These are phyloP conservation scores for Oophaga sylvatica DNA, from an alignment of 2,797 vertebrate genomes.

Conservation along the genomic window DNA sequence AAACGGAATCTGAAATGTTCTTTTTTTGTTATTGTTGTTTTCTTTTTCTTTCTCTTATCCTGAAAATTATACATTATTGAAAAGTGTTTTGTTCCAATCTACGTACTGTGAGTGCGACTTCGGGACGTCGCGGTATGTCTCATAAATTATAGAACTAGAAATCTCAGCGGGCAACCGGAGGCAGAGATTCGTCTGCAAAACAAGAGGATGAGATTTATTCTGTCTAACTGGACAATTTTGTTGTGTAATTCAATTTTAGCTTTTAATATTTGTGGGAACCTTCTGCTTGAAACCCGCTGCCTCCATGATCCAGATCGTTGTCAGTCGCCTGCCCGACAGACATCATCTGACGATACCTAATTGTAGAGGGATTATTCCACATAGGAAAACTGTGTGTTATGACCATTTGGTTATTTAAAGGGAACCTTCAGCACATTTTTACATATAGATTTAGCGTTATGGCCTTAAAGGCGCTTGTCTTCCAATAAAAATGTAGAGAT, in stretches of 20 bases:
- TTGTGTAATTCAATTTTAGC: not conserved
- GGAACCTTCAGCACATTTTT: no score
- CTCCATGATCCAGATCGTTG: no score
- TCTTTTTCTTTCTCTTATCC: not conserved
- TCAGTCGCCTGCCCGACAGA: no score
- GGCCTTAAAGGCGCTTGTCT: no score
- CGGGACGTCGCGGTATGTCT: not conserved
- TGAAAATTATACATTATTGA: not conserved
- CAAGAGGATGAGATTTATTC: not conserved
- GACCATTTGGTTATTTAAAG: no score
- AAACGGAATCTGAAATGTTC: not conserved
- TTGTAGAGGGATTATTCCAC: not conserved
- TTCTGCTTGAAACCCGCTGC: no score
- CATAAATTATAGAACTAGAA: slow-evolving; percentile 16
- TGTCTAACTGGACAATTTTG: not conserved
- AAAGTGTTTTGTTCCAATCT: not conserved
- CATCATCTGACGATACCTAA: no score
- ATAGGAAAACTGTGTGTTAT: no score
- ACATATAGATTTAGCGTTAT: no score
- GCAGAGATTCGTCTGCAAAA: not conserved
- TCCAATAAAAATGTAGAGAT: no score
- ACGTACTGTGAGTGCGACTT: not conserved
- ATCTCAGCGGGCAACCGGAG: not conserved
- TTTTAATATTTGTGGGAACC: not conserved
- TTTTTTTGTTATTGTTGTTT: not conserved